These are phyloP conservation scores for Aurelia coerulea DNA, from an alignment of 30 jellyfish, hydroid and myxozoan species.

Conservation along the genomic window DNA sequence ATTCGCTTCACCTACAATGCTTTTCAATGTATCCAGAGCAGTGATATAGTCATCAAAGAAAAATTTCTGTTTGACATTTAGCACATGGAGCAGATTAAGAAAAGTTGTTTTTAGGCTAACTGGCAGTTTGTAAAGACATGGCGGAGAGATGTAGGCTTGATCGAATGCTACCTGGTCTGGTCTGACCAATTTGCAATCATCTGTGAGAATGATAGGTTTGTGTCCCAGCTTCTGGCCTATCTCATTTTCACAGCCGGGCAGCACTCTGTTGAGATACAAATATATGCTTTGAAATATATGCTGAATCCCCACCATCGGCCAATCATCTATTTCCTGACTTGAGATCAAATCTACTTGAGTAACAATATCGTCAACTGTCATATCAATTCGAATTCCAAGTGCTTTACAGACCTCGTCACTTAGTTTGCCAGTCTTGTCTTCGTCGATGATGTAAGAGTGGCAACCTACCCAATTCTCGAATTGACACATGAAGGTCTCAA, in stretches of 20 bases:
- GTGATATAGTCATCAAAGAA: background rate
- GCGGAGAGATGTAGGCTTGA: constrained; percentile 30
- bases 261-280: background rate
- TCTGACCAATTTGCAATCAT: constrained; percentile 14
- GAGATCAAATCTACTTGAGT: constrained; percentile 14
- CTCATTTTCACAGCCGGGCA: background rate
- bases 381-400: constrained; percentile 14
- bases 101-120: background rate
- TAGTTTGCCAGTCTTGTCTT: background rate
- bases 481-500: background rate
- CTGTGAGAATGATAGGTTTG: constrained; percentile 13
- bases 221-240: background rate
- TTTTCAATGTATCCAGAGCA: constrained; percentile 27
- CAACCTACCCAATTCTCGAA: constrained; percentile 41
- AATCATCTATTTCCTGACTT: no score
- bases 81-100: constrained; percentile 21
- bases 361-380: background rate
- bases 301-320: background rate
- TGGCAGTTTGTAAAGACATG: constrained; percentile 55
- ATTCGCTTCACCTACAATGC: background rate
- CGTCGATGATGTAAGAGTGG: constrained; percentile 21
- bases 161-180: constrained; percentile 22
- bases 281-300: constrained; percentile 8
- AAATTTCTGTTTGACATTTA: constrained; percentile 59
- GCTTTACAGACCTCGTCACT: background rate